phyloP scores from a whole-genome alignment of 2,113 vertebrate genomes.

The sheep (Ovis aries) region DNA sequence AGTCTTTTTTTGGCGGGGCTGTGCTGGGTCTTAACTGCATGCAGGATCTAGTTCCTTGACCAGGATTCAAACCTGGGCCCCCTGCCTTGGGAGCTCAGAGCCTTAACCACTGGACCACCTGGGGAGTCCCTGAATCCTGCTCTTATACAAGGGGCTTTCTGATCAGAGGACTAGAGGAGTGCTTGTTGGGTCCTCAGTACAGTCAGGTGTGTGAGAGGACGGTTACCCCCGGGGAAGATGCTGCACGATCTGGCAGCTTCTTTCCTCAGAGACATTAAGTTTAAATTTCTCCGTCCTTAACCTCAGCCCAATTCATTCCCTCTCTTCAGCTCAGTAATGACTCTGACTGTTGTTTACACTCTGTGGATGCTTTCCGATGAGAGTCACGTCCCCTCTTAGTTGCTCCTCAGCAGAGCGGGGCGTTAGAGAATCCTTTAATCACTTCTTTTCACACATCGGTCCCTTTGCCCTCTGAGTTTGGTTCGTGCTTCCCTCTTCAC shows the following conservation, averaged over 20 bases:
- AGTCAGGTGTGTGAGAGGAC: background rate
- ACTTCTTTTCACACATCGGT: background rate
- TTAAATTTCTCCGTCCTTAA: conserved; percentile 42
- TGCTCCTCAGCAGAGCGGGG: background rate
- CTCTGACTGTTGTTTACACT: conserved; percentile 28
- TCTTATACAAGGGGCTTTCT: background rate
- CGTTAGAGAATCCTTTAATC: conserved; percentile 2
- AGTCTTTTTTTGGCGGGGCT: fast-evolving
- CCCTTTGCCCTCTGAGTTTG: background rate
- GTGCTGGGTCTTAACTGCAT: background rate
- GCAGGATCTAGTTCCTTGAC: background rate
- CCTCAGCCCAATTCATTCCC: conserved; percentile 30
- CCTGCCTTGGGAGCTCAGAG: background rate
- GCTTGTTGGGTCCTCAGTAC: background rate
- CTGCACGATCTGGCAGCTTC: background rate
- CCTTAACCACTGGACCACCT: background rate
- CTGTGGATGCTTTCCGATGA: background rate
- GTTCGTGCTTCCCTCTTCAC: background rate
- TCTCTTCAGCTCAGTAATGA: background rate
- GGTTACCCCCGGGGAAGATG: background rate
- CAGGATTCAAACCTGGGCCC: background rate
- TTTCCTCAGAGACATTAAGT: background rate
- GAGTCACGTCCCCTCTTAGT: background rate
- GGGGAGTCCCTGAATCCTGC: background rate
- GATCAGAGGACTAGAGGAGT: background rate